Conservation (phyloP, 2,888 invertebrate species). For the Zaprionus bogoriensis region DNA sequence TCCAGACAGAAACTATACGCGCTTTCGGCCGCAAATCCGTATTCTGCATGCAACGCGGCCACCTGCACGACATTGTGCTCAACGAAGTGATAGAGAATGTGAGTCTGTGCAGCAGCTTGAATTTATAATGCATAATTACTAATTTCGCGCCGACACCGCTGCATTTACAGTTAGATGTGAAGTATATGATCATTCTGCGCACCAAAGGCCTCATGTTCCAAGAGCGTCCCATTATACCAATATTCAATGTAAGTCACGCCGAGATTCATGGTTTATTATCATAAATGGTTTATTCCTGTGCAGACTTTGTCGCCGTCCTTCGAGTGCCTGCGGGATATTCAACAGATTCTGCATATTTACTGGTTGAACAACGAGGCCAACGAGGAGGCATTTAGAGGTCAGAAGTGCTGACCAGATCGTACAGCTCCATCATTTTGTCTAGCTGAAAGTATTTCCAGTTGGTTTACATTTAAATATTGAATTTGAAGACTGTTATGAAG, state of each 20-base stretch:
- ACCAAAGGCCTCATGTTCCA: conserved; percentile 79
- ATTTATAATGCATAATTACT: too few species aligned
- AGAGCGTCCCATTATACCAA: conserved; percentile 80
- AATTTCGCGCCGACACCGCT: too few species aligned
- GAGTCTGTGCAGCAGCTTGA: too few species aligned
- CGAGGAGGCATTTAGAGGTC: conserved; percentile 23
- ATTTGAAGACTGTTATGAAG: conserved; percentile 24
- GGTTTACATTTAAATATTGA: conserved; percentile 3
- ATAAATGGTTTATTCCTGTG: conserved; percentile 3
- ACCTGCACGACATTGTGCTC: conserved; percentile 82
- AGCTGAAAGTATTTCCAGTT: conserved; percentile 42
- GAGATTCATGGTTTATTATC: background rate
- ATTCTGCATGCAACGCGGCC: conserved; percentile 78
- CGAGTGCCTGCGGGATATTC: conserved; percentile 81
- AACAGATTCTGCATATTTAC: conserved; percentile 64
- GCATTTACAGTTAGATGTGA: conserved; percentile 80
- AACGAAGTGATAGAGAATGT: conserved; percentile 83
- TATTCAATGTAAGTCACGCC: conserved; percentile 78
- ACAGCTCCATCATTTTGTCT: conserved; percentile 46
- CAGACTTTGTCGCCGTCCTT: conserved; percentile 81
- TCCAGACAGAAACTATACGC: conserved; percentile 80
- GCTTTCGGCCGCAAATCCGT: conserved; percentile 72
- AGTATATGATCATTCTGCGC: conserved; percentile 81
- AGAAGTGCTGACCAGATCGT: conserved; percentile 29
- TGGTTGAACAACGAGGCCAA: conserved; percentile 44